Base-by-base conservation (phyloP, 2,113 vertebrate species). In the Cochlearius cochlearius region DNA sequence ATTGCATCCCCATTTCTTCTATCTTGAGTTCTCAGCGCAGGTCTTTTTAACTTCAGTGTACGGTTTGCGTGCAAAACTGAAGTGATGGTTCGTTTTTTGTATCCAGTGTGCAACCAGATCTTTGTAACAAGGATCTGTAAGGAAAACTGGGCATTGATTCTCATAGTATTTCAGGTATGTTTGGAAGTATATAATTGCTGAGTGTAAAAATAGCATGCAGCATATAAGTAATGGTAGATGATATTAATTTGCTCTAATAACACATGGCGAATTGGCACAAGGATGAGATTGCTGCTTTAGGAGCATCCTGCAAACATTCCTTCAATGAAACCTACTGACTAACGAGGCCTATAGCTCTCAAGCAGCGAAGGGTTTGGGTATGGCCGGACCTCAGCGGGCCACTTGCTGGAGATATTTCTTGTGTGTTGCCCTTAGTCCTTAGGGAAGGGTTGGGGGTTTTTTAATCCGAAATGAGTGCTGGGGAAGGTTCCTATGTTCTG, bases 51-150 rank as follows among this genome's bases (percentile, higher is more conserved):
- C 10, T n/a, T 25, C 15, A 14, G 2, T 23, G 1, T 16, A 11
- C 5, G 1, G 25, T 72, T 43, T 39, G 4, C 25, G n/a, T 22
- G 20, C 29, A 73, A 81, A 77, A 10, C 2, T 5, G 18, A 43
- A 71, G 13, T 0, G 4, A 11, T 5, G 26, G 12, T 20, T 78
- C 2, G 0, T 17, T 8, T 47, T 85, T 58, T 56, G 19, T 12
- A 15, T 6, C 12, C 39, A 52, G 4, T 2, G 7, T 34, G 25
- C 89, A 63, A 77, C 36, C 41, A 82, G n/a, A 50, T 38, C 50
- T 71, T 76, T 67, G 59, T 52, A 82, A 49, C 17, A 16, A 64
- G 26, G 12, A 9, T 45, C 34, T 41, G 6, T 50, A 26, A 71
- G 49, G 29, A 79, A 75, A 87, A 88, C 23, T 0, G 10, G 14